A percentile compares a stretch with the other conserved stretches of the same genome.
phyloP scores from a whole-genome alignment of 1,140 invertebrate species.

The Gonatopus flavifemur region DNA sequence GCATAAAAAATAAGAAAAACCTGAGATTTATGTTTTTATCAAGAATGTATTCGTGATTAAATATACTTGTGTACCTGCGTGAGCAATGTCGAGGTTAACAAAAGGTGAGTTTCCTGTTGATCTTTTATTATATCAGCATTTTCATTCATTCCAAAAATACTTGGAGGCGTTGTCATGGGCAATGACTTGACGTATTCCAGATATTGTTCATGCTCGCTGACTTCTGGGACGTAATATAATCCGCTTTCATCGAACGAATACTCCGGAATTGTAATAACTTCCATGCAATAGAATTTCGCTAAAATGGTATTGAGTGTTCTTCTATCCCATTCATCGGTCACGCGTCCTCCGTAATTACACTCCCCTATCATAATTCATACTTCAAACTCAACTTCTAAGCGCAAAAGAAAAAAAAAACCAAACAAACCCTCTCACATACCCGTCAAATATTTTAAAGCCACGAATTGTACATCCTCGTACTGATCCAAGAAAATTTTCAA shows the following conservation, averaged over 20 bases:
- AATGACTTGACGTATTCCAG: conserved; percentile 75
- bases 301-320: conserved; percentile 84
- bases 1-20: no score
- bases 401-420: neutral
- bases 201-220: conserved; percentile 75
- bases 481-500: conserved; percentile 89
- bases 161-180: conserved; percentile 77
- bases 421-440: no score
- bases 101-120: conserved; percentile 78
- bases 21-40: no score
- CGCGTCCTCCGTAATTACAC: conserved; percentile 95
- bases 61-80: conserved; percentile 74
- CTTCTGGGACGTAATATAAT: conserved; percentile 75
- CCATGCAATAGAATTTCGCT: conserved; percentile 75
- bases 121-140: conserved; percentile 95
- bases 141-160: conserved; percentile 87
- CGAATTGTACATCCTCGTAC: conserved; percentile 84
- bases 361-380: conserved; percentile 65
- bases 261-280: conserved; percentile 50
- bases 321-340: conserved; percentile 94
- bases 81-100: conserved; percentile 77
- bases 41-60: no score
- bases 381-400: neutral
- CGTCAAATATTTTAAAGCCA: conserved; percentile 85
- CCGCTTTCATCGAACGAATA: conserved; percentile 67